These are phyloP conservation scores for Drosophila ambigua DNA, from an alignment of 1,140 invertebrate genomes.

Conservation along the genomic window DNA sequence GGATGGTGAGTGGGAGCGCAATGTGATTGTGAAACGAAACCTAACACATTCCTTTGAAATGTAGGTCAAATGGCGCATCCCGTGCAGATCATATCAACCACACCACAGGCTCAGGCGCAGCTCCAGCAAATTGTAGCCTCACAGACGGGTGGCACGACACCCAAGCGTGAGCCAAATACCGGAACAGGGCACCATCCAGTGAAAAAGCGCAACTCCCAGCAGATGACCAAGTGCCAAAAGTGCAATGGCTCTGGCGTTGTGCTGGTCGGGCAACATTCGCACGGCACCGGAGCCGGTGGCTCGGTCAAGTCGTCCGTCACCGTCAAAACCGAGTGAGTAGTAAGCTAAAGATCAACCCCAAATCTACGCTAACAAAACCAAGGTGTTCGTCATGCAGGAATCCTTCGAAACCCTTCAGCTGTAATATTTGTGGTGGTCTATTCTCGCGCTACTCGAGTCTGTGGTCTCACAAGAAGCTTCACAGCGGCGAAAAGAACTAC, in stretches of 20 bases:
- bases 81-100: conserved; percentile 78
- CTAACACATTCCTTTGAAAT: background rate
- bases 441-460: conserved; percentile 93
- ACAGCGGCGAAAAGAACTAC: conserved; percentile 94
- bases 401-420: conserved; percentile 90
- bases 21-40: background rate
- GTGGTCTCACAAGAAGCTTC: conserved; percentile 93
- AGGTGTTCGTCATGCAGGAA: conserved; percentile 57
- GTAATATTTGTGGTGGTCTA: conserved; percentile 93
- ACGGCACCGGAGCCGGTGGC: conserved; percentile 39
- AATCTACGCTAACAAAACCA: conserved; percentile 36
- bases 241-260: conserved; percentile 94
- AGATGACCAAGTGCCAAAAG: conserved; percentile 93
- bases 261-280: conserved; percentile 87
- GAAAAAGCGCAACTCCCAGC: conserved; percentile 91
- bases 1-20: conserved; percentile 85
- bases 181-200: conserved; percentile 89
- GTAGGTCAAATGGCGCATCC: conserved; percentile 74
- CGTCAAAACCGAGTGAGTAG: conserved; percentile 79
- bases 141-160: conserved; percentile 68
- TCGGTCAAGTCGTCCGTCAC: conserved; percentile 63
- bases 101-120: conserved; percentile 74
- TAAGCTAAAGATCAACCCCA: conserved; percentile 9
- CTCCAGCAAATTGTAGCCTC: conserved; percentile 73
- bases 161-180: conserved; percentile 57